Base-by-base conservation (phyloP, 2,113 vertebrate genomes). In the Antennarius striatus region DNA sequence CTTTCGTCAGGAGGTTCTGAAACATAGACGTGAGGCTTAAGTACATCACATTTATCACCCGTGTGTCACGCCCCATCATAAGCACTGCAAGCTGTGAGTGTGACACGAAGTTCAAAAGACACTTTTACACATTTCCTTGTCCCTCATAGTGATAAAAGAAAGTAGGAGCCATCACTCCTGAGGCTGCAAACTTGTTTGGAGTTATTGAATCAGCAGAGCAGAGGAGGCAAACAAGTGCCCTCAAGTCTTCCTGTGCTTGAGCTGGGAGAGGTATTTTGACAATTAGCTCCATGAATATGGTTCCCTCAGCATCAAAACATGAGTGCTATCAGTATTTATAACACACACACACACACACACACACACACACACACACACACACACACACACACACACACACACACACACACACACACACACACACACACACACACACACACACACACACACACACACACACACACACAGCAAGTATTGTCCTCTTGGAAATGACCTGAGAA, bases 121-220 rank as follows among this genome's bases (percentile, higher is more conserved):
- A 59, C 74, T 54, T 71, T 83, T 57, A n/a, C 32, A 52, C 67
- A 39, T 11, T 48, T 68, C 57, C 71, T 68, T n/a, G 88, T 94
- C 87, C 95, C 93, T 52, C 92, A 16, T 62, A 90, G 88, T 91
- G 93, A 77, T 64, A 96, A 96, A 90, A 94, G 94, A 85, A 86
- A 93, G 86, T 0, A 91, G 90, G 47, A 94, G 78, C 48, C 63
- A 60, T 79, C 81, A 82, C 86, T 89, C 80, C 83, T 72, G 82
- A 84, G 82, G 85, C 77, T 80, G 78, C 66, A 81, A 87, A 88
- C 80, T 80, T 89, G 88, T 90, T 85, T 89, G 70, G 79, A 71
- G 77, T 79, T 87, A 89, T 90, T 89, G 81, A 91, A 84, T 87
- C 86, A 88, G 85, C 78, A 77, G 81, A 88, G 79, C 79, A 85